Conservation (phyloP, 2,797 vertebrate species). For the Botia kubotai region DNA sequence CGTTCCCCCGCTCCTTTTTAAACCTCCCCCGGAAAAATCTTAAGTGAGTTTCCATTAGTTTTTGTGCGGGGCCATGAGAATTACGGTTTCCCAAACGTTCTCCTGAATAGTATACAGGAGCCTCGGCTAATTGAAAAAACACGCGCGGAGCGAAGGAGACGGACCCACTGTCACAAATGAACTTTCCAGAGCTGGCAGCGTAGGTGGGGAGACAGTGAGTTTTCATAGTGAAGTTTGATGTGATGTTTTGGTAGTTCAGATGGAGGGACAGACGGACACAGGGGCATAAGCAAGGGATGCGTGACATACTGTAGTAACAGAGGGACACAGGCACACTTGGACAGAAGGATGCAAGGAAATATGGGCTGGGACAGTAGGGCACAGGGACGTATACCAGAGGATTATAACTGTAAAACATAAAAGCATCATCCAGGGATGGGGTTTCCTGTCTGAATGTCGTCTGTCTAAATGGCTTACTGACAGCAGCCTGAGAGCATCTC, state of each 20-base stretch:
- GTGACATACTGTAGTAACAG: not conserved
- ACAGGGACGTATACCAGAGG: not conserved
- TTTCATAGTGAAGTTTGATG: conserved; percentile 13
- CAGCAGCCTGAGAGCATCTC: conserved; percentile 22
- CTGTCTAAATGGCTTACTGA: conserved; percentile 29
- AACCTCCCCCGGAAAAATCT: conserved; percentile 74
- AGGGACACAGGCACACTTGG: not conserved
- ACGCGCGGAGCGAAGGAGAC: conserved; percentile 79
- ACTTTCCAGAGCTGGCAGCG: conserved; percentile 81
- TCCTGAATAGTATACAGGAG: conserved; percentile 82
- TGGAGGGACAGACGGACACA: conserved; percentile 30
- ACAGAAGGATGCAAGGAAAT: not conserved
- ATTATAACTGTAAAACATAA: not conserved
- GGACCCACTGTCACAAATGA: conserved; percentile 82
- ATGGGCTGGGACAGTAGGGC: not conserved
- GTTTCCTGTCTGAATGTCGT: not conserved
- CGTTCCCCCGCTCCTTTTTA: conserved; percentile 63
- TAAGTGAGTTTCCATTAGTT: conserved; percentile 93
- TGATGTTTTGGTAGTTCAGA: conserved; percentile 13
- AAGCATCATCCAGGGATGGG: not conserved
- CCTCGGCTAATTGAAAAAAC: conserved; percentile 85
- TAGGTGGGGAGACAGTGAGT: conserved; percentile 63
- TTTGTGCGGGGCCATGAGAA: conserved; percentile 82
- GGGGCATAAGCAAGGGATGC: not conserved
- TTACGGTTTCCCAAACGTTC: conserved; percentile 87